Conservation (phyloP, 1,140 invertebrate species). For the Potamilus streckersoni region DNA sequence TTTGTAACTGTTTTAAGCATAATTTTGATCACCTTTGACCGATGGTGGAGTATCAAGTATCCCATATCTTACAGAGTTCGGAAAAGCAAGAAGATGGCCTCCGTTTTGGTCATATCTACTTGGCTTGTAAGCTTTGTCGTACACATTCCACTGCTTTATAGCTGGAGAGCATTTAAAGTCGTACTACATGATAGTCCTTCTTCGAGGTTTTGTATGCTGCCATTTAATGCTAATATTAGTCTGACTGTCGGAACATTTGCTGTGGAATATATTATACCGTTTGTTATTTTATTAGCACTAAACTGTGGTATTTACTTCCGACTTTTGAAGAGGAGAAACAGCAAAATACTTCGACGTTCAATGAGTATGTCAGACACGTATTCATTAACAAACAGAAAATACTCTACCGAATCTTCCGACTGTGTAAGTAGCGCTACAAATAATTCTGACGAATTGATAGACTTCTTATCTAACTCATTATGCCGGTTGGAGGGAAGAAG, state of each 20-base stretch:
- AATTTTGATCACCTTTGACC: conserved; percentile 54
- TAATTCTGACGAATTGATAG: conserved; percentile 22
- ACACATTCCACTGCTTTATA: conserved; percentile 45
- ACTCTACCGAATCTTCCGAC: conserved; percentile 39
- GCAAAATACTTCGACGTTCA: conserved; percentile 54
- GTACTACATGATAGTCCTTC: conserved; percentile 1
- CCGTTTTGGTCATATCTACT: conserved; percentile 37
- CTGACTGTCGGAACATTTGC: conserved; percentile 43
- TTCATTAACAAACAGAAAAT: conserved; percentile 38
- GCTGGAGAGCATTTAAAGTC: conserved; percentile 35
- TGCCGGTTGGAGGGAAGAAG: conserved; percentile 9
- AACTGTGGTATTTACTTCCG: conserved; percentile 59
- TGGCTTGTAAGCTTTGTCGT: conserved; percentile 51
- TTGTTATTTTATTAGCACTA: conserved; percentile 43
- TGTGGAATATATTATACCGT: conserved; percentile 49
- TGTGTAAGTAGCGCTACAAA: conserved; percentile 27
- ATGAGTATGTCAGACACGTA: conserved; percentile 47
- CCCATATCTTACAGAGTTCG: conserved; percentile 57
- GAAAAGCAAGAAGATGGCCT: conserved; percentile 46
- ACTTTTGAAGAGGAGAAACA: conserved; percentile 48
- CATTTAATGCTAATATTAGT: conserved; percentile 34
- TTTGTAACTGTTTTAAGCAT: conserved; percentile 57
- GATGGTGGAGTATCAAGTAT: conserved; percentile 62
- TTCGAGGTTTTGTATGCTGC: conserved; percentile 34
- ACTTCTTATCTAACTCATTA: conserved; percentile 1